These are phyloP conservation scores for Nettapus auritus DNA, from an alignment of 2,113 vertebrate genomes.

Conservation along the genomic window DNA sequence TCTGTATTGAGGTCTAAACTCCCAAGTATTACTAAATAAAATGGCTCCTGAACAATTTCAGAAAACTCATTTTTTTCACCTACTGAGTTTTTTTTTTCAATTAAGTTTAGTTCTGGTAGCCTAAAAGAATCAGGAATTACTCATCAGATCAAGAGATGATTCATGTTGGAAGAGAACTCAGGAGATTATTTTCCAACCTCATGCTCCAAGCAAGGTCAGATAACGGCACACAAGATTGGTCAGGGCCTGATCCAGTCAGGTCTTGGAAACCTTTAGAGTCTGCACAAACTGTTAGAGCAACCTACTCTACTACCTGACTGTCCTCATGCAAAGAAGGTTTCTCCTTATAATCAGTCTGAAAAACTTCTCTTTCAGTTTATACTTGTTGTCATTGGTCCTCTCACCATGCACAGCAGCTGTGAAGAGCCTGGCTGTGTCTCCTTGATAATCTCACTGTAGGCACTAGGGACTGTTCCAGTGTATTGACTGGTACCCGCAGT, in stretches of 20 bases:
- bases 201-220: not conserved
- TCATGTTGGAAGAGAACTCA: not conserved
- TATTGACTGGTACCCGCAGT: not conserved
- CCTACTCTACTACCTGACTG: not conserved
- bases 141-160: not conserved
- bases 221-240: not conserved
- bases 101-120: not conserved
- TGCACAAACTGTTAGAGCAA: not conserved
- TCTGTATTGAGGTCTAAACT: not conserved
- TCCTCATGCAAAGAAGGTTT: not conserved
- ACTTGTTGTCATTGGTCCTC: not conserved
- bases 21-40: not conserved
- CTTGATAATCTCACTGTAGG: not conserved
- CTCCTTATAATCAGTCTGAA: not conserved
- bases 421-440: not conserved
- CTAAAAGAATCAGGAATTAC: not conserved
- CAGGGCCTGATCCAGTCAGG: not conserved
- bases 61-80: not conserved
- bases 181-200: not conserved
- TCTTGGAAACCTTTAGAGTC: not conserved
- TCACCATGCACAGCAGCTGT: too few species aligned
- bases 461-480: not conserved
- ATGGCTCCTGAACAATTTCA: not conserved
- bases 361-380: not conserved
- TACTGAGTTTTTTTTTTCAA: not conserved